Evolutionary conservation across 2,888 invertebrate species (phyloP), one percentile per base, ranked within the genome.

Genomic region (Nomada hirtipes): DNA sequence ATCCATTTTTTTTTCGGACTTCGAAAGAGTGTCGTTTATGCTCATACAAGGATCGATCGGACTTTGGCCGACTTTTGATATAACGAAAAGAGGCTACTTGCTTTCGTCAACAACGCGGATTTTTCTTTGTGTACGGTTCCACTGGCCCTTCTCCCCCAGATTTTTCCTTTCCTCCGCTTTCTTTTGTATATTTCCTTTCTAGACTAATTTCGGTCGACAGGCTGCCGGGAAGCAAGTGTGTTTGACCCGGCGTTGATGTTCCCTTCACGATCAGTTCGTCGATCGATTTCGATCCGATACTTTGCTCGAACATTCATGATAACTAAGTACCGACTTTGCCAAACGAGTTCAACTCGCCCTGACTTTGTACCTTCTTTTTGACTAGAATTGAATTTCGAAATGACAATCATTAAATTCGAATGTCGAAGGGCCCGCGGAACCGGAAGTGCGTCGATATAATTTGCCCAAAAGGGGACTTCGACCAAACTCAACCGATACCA

Each of bases 381-480:
- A 93, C 93, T 93, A 93, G 93, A 93, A 93, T 93, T 82, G 91
- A 93, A 93, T 93, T 93, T 92, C 90, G 89, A 91, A 91, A 86
- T 82, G 84, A 84, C 82, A 65, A 29, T 63, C 15, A 47, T 47
- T 15, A 20, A 10, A 13, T 55, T 44, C 53, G 65, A 60, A 78
- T 74, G 71, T 52, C 42, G 42, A 70, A 74, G 79, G 88, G 86
- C 87, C 82, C 83, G 90, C 90, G 90, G 91, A 91, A 91, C 91
- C 90, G 88, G 85, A 91, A 92, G 90, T 93, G 93, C 93, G 93
- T 93, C 93, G 92, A 92, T 93, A 91, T 91, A 89, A 75, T 91
- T 91, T 92, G 93, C 93, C 93, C 93, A 93, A 93, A 93, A 93
- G 93, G 93, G 93, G 93, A 92, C 93, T 93, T 93, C 86, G 93